These are phyloP conservation scores for Lampropteryx suffumata DNA, from an alignment of 2,888 invertebrate genomes.

Conservation along the genomic window DNA sequence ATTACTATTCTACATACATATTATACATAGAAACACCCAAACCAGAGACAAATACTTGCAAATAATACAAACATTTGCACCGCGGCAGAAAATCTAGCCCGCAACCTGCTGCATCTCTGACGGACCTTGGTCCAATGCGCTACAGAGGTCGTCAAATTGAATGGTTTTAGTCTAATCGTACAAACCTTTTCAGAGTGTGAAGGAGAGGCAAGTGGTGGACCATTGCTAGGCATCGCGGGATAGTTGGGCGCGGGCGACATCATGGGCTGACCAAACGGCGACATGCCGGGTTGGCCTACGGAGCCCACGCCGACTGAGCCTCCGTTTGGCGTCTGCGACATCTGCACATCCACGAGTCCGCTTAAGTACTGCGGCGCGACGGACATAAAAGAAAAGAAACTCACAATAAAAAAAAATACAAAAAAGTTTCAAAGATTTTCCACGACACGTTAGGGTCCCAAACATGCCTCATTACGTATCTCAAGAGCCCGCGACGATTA, in stretches of 20 bases:
- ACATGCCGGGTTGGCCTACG: conserved; percentile 85
- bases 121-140: too few relatives aligned
- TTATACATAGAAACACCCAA: too few relatives aligned
- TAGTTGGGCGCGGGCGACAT: conserved; percentile 84
- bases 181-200: conserved; percentile 65
- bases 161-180: not conserved
- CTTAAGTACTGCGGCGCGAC: conserved; percentile 26
- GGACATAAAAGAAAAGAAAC: conserved; percentile 27
- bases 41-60: too few relatives aligned
- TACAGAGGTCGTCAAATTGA: too few relatives aligned
- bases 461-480: too few relatives aligned
- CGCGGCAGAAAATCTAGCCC: too few relatives aligned
- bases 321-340: conserved; percentile 79
- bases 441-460: too few relatives aligned
- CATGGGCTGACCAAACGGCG: conserved; percentile 87
- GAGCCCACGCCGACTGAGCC: conserved; percentile 73
- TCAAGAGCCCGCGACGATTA: too few relatives aligned
- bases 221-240: conserved; percentile 83
- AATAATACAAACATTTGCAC: too few relatives aligned
- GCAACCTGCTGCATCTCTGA: too few relatives aligned
- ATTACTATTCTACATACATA: too few relatives aligned
- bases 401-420: conserved; percentile 11
- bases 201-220: conserved; percentile 81
- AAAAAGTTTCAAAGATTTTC: not conserved
- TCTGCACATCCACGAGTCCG: conserved; percentile 41